Evolutionary conservation across 2,888 invertebrate species (phyloP), one percentile per base, ranked within the genome.

Genomic region (Agrilus mali): DNA sequence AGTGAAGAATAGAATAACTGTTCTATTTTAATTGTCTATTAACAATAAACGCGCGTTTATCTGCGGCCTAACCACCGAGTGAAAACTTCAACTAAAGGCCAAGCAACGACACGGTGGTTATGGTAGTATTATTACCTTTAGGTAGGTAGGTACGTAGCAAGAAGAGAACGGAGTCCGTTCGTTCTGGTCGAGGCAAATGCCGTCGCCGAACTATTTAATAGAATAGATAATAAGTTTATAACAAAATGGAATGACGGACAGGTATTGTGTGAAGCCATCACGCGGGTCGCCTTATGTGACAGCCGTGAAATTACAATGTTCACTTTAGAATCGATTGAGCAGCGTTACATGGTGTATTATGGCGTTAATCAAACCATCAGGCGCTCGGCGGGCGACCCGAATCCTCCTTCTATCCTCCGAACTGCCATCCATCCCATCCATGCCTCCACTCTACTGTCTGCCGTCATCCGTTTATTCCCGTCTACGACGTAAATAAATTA

Each of bases 231-330:
- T 61, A 61, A 61, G 60, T 60, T 57, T 58, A 60, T 60, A 60
- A 59, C 56, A 55, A 55, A 56, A 56, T 53, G 52, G 53, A 53
- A 48, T 62, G 63, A 63, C 58, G 59, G 62, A 61, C 61, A 53
- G 53, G 57, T 54, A 62, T 63, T 64, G 63, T 64, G 57, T 56
- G 52, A 53, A 56, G 57, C 60, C 59, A 60, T 60, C 60, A 59
- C 56, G 56, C 56, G 55, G 62, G 59, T 62, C 61, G 57, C 59
- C 55, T 60, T 57, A 57, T 60, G 58, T 64, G 66, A 65, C 66
- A 65, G 63, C 63, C 66, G 61, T 66, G 63, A 66, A 66, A 66
- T 66, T 65, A 65, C 64, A 65, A 65, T 65, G 64, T 65, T 64
- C 65, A 60, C 56, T 61, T 60, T 57, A 58, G 62, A 66, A 65